Conservation (phyloP, 2,888 invertebrate genomes). For the Ariolimax columbianus region DNA sequence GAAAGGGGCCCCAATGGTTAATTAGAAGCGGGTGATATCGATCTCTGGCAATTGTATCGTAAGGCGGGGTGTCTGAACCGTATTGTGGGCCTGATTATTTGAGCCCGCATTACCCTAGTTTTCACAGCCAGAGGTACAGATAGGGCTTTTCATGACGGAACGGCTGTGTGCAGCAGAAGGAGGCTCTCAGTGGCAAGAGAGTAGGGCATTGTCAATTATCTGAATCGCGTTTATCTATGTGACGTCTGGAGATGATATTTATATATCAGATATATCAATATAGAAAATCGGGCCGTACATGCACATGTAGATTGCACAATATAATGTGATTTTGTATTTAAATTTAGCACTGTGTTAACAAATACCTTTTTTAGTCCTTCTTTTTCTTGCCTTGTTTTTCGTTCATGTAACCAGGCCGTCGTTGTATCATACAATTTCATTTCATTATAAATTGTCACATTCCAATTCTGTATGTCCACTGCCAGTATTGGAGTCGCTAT, state of each 20-base stretch:
- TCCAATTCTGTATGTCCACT: too few relatives aligned
- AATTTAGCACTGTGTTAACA: too few relatives aligned
- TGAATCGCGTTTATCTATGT: background rate
- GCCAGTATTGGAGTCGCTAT: too few relatives aligned
- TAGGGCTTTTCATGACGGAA: background rate
- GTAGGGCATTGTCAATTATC: background rate
- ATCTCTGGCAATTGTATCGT: background rate
- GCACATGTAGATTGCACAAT: background rate
- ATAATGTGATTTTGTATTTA: background rate
- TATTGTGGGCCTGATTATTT: background rate
- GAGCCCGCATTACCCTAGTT: background rate
- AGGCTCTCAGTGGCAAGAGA: background rate
- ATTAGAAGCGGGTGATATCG: slow-evolving; percentile 34
- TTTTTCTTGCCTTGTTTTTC: too few relatives aligned
- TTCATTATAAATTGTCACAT: too few relatives aligned
- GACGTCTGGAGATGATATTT: background rate
- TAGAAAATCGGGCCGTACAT: background rate
- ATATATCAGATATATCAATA: background rate
- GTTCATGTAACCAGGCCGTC: too few relatives aligned
- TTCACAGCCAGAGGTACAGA: slow-evolving; percentile 1
- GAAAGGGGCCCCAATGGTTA: slow-evolving; percentile 10
- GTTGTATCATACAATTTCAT: too few relatives aligned
- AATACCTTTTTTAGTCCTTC: too few relatives aligned
- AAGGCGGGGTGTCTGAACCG: background rate
- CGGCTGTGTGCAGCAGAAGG: background rate